A percentile compares a stretch with the other conserved stretches of the same genome.
Evolutionary conservation across 2,888 invertebrate genomes (phyloP).

Genomic region (Ashinkailepas kermadecensis): DNA sequence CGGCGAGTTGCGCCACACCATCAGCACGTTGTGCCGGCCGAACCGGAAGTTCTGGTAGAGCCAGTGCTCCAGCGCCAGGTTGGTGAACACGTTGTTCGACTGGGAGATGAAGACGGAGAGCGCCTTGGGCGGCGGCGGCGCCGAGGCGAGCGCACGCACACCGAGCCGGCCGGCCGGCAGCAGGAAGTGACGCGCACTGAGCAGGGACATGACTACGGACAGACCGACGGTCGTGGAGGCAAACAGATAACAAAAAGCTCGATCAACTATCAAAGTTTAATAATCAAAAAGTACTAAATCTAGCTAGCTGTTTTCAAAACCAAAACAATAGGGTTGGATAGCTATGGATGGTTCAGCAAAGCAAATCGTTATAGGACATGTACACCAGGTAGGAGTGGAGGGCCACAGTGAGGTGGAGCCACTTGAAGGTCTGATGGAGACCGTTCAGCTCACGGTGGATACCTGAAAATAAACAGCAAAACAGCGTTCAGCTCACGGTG

Average conservation of each 20-base stretch:
- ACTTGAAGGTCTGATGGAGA: conserved; percentile 83
- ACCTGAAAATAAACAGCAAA: not conserved
- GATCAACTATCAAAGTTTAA: too few relatives aligned
- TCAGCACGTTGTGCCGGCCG: conserved; percentile 68
- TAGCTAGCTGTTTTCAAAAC: not conserved
- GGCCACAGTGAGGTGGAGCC: conserved; percentile 82
- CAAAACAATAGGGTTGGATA: not conserved
- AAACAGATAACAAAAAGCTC: too few relatives aligned
- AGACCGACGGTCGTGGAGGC: not conserved
- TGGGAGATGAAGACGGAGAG: conserved; percentile 88
- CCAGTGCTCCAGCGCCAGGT: conserved; percentile 95
- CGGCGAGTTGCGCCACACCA: conserved; percentile 89
- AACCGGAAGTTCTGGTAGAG: conserved; percentile 81
- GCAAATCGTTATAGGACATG: conserved; percentile 32
- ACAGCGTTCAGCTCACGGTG: too few relatives aligned
- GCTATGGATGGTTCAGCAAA: not conserved
- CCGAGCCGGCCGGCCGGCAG: not conserved
- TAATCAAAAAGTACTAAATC: too few relatives aligned
- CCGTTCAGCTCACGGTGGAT: not conserved
- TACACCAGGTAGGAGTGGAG: conserved; percentile 75
- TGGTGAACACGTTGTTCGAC: conserved; percentile 81
- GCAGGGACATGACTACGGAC: not conserved
- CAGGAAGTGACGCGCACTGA: not conserved
- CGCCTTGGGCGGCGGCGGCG: conserved; percentile 34
- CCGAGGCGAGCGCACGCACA: not conserved